phyloP scores from a whole-genome alignment of 2,888 invertebrate genomes.

The Nesidiocoris tenuis region DNA sequence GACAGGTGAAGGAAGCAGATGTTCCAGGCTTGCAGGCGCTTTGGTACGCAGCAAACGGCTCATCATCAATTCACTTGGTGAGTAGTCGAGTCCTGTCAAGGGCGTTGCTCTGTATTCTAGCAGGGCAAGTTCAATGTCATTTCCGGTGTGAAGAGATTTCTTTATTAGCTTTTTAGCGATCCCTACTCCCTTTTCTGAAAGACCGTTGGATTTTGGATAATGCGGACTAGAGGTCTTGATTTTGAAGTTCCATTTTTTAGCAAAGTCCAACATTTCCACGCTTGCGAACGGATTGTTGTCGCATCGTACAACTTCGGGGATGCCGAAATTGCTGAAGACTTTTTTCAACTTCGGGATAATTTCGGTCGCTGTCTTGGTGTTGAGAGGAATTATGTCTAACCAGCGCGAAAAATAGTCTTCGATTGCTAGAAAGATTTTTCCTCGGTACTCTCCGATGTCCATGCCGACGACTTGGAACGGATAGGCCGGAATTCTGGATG shows the following conservation, averaged over 20 bases:
- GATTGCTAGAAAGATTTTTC: not conserved
- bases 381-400: constrained; percentile 14
- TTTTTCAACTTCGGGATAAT: constrained; percentile 13
- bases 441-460: constrained; percentile 7
- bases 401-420: constrained; percentile 18
- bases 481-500: not conserved
- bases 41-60: constrained; percentile 4
- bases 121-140: not conserved
- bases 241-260: too few species aligned
- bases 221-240: constrained; percentile 5
- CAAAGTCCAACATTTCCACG: constrained; percentile 10
- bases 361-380: not conserved
- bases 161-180: constrained; percentile 11
- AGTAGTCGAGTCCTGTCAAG: not conserved
- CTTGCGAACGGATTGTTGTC: constrained; percentile 28
- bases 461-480: constrained; percentile 7
- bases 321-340: not conserved
- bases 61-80: constrained; percentile 14
- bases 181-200: not conserved
- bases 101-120: constrained; percentile 21
- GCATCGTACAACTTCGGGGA: constrained; percentile 10
- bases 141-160: not conserved
- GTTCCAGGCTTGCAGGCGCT: constrained; percentile 5
- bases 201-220: not conserved
- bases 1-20: not conserved